phyloP scores from a whole-genome alignment of 2,113 vertebrate genomes.

The Paradisaea rubra region DNA sequence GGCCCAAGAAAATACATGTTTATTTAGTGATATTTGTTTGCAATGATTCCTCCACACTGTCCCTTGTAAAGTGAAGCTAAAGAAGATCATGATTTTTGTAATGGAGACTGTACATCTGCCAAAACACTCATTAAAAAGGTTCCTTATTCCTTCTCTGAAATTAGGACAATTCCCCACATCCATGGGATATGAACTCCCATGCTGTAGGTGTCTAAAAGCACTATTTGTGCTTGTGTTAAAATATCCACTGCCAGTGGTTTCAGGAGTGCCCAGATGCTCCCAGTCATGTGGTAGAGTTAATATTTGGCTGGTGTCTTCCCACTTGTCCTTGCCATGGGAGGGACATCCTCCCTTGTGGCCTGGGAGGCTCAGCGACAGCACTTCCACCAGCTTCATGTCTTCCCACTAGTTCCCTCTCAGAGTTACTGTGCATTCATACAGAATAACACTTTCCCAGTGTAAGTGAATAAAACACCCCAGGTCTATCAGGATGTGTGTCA shows the following conservation, averaged over 20 bases:
- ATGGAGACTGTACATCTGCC: not conserved
- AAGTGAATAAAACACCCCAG: not conserved
- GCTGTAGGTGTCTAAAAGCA: not conserved
- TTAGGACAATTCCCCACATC: not conserved
- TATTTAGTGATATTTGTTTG: not conserved
- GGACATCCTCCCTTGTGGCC: not conserved
- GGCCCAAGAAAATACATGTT: not conserved
- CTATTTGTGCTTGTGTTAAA: not conserved
- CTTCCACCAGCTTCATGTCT: not conserved
- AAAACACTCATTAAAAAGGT: not conserved
- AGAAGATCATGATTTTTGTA: not conserved
- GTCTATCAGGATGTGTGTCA: constrained; percentile 25
- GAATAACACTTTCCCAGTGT: not conserved
- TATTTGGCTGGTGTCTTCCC: not conserved
- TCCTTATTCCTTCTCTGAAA: not conserved
- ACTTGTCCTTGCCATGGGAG: not conserved
- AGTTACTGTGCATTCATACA: not conserved
- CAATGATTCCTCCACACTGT: not conserved
- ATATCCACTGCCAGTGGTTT: not conserved
- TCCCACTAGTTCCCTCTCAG: not conserved
- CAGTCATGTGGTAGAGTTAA: not conserved
- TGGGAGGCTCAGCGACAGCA: not conserved
- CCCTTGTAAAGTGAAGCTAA: not conserved
- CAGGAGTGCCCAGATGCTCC: not conserved
- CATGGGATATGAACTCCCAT: not conserved